These are phyloP conservation scores for Solea solea DNA, from an alignment of 2,113 vertebrate genomes.

Conservation along the genomic window DNA sequence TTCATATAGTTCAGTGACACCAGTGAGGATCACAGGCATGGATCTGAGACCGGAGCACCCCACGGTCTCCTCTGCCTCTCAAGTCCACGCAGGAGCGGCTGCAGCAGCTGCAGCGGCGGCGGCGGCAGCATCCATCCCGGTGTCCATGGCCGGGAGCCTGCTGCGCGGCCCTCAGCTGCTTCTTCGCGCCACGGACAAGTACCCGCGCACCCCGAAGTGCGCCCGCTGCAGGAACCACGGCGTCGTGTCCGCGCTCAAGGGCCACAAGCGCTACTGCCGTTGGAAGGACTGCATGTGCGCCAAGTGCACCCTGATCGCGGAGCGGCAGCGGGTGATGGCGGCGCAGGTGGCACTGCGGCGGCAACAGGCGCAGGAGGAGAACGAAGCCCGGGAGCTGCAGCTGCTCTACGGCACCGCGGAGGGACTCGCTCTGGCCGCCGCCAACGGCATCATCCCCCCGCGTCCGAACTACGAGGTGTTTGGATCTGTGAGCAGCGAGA, in stretches of 20 bases:
- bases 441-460: constrained; percentile 96
- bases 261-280: constrained; percentile 98
- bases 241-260: constrained; percentile 96
- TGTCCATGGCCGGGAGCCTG: constrained; percentile 90
- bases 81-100: constrained; percentile 81
- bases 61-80: constrained; percentile 82
- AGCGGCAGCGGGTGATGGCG: constrained; percentile 98
- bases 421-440: constrained; percentile 95
- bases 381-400: constrained; percentile 95
- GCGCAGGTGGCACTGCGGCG: constrained; percentile 95
- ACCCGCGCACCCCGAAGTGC: constrained; percentile 97
- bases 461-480: constrained; percentile 94
- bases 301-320: constrained; percentile 97
- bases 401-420: constrained; percentile 98
- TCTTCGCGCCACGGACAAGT: constrained; percentile 93
- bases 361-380: constrained; percentile 98
- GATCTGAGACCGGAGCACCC: constrained; percentile 91
- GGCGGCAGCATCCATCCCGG: constrained; percentile 85
- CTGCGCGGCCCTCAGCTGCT: constrained; percentile 90
- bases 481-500: constrained; percentile 85
- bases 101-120: constrained; percentile 65
- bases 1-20: neutral
- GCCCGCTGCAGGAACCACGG: constrained; percentile 97
- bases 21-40: constrained; percentile 74
- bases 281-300: constrained; percentile 99